Base-by-base conservation (phyloP, 2,888 invertebrate species). In the Sinohyriopsis cumingii region DNA sequence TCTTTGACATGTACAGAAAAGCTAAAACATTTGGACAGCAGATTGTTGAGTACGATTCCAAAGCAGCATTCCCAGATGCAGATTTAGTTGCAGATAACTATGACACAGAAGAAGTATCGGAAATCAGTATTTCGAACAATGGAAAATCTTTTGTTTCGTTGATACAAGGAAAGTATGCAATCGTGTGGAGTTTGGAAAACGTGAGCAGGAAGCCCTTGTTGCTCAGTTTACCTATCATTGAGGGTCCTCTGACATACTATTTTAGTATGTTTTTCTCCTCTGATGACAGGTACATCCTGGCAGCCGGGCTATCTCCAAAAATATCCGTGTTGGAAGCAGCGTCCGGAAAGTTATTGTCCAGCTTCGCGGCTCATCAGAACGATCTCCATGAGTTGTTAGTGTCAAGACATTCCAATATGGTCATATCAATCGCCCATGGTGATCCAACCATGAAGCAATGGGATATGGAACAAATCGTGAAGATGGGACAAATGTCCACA, bases 21-120 rank as follows among this genome's bases (percentile, higher is more conserved):
- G 73, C 77, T 18, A 57, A 59, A 15, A 77, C 77, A n/a, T 77
- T 77, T 63, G 77, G 77, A 18, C 69, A 75, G 33, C 71, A 76
- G 65, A 63, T 74, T 12, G 71, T 73, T 9, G 72, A 71, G 3
- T 78, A 76, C 57, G 68, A 74, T 59, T 72, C 75, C 12, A 64
- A 69, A n/a, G 56, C 59, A 5, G 59, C 74, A 33, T 78, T 78
- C 59, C 67, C 72, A 7, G 68, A 72, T 15, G 65, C 69, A 25
- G 67, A 68, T 4, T 63, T 76, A 59, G 19, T 63, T 1, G 67
- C 66, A 5, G 74, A 74, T 55, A 68, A 64, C 55, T 74, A 78
- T 57, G 72, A 74, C 18, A 72, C 76, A 3, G 67, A 72, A 22
- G 79, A 79, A 63, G 77, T 79, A 1, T 79, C 79, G 1, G 75